A percentile compares a stretch with the other conserved stretches of the same genome.
Evolutionary conservation across 2,113 vertebrate genomes (phyloP).

Genomic region (Mus musculus): GRCm39 chr16:76555501-76556000

Average conservation of each 20-base stretch:
- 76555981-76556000: slow-evolving; percentile 25
- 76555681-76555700: slow-evolving; percentile 53
- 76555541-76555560: slow-evolving; percentile 81
- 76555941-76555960: slow-evolving; percentile 13
- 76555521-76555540: slow-evolving; percentile 83
- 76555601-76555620: slow-evolving; percentile 60
- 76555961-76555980: not conserved
- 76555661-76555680: slow-evolving; percentile 11
- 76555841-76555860: not conserved
- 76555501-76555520: slow-evolving; percentile 82
- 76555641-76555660: slow-evolving; percentile 37
- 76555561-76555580: slow-evolving; percentile 81
- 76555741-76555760: slow-evolving; percentile 18
- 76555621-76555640: not conserved
- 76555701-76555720: slow-evolving; percentile 37
- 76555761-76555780: not conserved
- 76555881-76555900: not conserved
- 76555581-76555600: slow-evolving; percentile 78
- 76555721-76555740: not conserved
- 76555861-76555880: not conserved
- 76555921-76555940: slow-evolving; percentile 33
- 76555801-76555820: not conserved
- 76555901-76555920: not conserved
- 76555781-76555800: slow-evolving; percentile 35
- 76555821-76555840: not conserved